These are phyloP conservation scores for Ectropis grisescens DNA, from an alignment of 1,140 invertebrate species.

Conservation along the genomic window DNA sequence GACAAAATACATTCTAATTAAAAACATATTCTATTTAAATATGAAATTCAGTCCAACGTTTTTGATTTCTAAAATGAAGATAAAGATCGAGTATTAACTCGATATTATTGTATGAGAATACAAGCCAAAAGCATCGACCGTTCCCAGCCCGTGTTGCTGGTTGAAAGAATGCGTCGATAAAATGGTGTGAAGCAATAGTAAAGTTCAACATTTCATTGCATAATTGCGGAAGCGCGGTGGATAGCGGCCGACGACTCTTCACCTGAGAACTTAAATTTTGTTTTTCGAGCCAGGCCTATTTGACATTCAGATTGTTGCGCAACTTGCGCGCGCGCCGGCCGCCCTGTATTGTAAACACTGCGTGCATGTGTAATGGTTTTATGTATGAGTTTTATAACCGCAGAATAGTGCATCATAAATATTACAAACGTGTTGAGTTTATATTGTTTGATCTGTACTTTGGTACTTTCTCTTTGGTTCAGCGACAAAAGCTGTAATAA, in stretches of 20 bases:
- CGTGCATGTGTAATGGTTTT: slow-evolving; percentile 16
- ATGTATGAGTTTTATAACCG: slow-evolving; percentile 15
- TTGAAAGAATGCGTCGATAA: slow-evolving; percentile 2
- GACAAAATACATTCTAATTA: too few relatives aligned
- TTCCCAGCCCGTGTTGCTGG: too few relatives aligned
- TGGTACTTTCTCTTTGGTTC: too few relatives aligned
- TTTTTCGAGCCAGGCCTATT: slow-evolving; percentile 33
- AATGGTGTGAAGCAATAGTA: slow-evolving; percentile 13
- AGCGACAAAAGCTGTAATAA: too few relatives aligned
- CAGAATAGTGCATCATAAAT: slow-evolving; percentile 9
- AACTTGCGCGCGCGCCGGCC: slow-evolving; percentile 29
- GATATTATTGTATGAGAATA: too few relatives aligned
- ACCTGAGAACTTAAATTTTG: slow-evolving; percentile 30
- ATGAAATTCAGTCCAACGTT: too few relatives aligned
- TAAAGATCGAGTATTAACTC: too few relatives aligned
- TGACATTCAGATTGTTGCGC: slow-evolving; percentile 39
- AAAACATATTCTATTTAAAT: too few relatives aligned
- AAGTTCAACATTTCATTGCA: slow-evolving; percentile 32
- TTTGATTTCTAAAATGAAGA: too few relatives aligned
- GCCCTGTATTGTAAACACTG: slow-evolving; percentile 20
- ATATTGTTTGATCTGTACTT: too few relatives aligned
- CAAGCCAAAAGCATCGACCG: too few relatives aligned
- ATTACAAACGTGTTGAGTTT: slow-evolving; percentile 1
- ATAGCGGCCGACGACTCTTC: slow-evolving; percentile 22
- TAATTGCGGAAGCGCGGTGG: slow-evolving; percentile 28